Base-by-base conservation (phyloP, 2,113 vertebrate genomes). In the Campylorhamphus procurvoides region DNA sequence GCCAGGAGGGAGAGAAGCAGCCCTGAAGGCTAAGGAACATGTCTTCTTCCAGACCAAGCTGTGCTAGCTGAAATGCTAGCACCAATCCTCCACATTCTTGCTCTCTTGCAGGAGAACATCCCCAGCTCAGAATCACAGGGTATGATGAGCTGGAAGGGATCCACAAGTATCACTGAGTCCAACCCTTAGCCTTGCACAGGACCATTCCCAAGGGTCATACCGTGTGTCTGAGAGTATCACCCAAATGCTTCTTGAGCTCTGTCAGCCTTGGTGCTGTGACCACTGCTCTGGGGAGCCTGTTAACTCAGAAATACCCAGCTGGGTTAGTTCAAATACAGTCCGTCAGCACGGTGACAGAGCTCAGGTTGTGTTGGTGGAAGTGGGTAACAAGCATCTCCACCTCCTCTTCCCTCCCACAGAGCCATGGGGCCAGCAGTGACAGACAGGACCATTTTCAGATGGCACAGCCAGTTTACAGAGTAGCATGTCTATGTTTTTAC, bases 381-480 rank as follows among this genome's bases (percentile, higher is more conserved):
- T 16, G 59, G 33, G 4, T 18, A 55, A 63, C 0, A 1, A 83
- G 31, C 39, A 60, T 14, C 42, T 47, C 55, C 39, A 44, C 16
- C 62, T 25, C 29, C 14, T 63, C 59, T 59, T 87, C 68, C 63
- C 25, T 47, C 23, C 35, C 1, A 1, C 17, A 0, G 1, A 73
- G 66, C 33, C 23, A 56, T 5, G 31, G 0, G 3, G 40, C 74
- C 39, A 56, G 44, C 0, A 0, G 16, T 14, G 58, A 49, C 2
- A 4, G 33, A 50, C 68, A 83, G 50, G n/a, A 66, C 44, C 44
- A 7, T 40, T 63, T 62, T 33, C 71, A 66, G 56, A 49, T 58
- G 18, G 18, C 1, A 1, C 47, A 12, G 47, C 15, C 52, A 25
- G 6, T 69, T 79, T 90, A 59, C 67, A 69, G 29, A 73, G 31